Evolutionary conservation across 37 sponge, comb jelly and placozoan genomes (phyloP), one percentile per base, ranked within the genome.

Genomic region (Axinella damicornis): DNA sequence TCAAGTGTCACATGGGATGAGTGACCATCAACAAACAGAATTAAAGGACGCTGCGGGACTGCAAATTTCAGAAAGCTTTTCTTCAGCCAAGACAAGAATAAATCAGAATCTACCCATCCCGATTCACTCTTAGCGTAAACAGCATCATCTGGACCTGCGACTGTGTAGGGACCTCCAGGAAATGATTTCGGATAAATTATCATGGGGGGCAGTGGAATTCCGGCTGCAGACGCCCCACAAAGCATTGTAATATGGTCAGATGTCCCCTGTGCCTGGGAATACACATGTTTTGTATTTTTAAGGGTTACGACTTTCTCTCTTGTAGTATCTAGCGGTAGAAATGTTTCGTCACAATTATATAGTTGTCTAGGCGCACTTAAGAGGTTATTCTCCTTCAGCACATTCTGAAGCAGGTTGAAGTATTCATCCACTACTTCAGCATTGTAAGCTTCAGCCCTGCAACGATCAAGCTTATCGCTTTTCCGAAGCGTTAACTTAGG

Each of bases 21-120:
- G 36, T 81, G 82, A 21, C 82, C 82, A 68, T 81, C 82, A 65
- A 74, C 19, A 36, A 81, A 27, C 5, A 81, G 25, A 21, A 81
- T 57, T 34, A 71, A 11, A 1, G 57, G 72, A 30, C 69, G 66
- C 56, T 56, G 46, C 2, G 81, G 4, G 39, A 22, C 66, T 37
- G 53, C 69, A 37, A 34, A 46, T 20, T 20, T 39, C 53, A 72
- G 24, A 72, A 72, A 72, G 2, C 39, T 46, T 30, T 65, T 54
- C 18, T 56, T 71, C 57, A 72, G 5, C 70, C 81, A 80, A 16
- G 18, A 27, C 81, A 64, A 24, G 30, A 80, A 65, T 21, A 65
- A n/a, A 12, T 55, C 54, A 13, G 55, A 20, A 27, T 79, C 70
- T 32, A 65, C 35, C 81, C 81, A 80, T 4, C 53, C 81, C 17